Evolutionary conservation across 2,797 vertebrate species (phyloP).

Genomic region (Pipistrellus pipistrellus): DNA sequence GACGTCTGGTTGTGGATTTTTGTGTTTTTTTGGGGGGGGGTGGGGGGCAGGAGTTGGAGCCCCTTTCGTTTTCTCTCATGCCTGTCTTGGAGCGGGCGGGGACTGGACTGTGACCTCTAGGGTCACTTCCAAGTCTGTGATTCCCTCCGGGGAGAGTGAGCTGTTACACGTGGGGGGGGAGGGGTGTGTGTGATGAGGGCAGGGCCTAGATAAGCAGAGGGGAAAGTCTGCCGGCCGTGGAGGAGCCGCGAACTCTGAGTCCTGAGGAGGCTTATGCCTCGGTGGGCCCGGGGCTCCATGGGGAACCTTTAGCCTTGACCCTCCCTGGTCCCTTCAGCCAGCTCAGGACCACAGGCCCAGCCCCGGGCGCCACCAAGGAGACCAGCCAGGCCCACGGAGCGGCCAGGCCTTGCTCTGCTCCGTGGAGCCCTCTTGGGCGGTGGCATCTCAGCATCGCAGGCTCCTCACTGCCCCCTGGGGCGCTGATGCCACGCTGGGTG

Average conservation of each 20-base stretch:
- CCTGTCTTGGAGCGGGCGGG: fast-evolving
- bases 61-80: not conserved
- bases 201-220: not conserved
- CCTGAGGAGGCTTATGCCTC: too few relatives aligned
- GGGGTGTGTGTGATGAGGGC: not conserved
- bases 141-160: not conserved
- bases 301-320: not conserved
- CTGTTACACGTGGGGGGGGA: not conserved
- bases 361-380: too few relatives aligned
- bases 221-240: not conserved
- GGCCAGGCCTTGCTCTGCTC: not conserved
- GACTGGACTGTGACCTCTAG: not conserved
- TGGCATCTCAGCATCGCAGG: not conserved
- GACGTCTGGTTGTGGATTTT: not conserved
- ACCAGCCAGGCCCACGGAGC: not conserved
- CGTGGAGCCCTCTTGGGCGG: not conserved
- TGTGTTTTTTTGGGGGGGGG: not conserved
- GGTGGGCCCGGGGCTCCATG: not conserved
- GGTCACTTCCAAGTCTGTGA: not conserved
- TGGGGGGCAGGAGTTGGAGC: too few relatives aligned
- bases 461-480: not conserved
- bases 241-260: fast-evolving
- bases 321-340: too few relatives aligned
- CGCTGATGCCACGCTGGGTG: not conserved
- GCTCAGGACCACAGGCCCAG: not conserved